phyloP scores from a whole-genome alignment of 1,140 invertebrate genomes.

The Heliconius eleuchia region DNA sequence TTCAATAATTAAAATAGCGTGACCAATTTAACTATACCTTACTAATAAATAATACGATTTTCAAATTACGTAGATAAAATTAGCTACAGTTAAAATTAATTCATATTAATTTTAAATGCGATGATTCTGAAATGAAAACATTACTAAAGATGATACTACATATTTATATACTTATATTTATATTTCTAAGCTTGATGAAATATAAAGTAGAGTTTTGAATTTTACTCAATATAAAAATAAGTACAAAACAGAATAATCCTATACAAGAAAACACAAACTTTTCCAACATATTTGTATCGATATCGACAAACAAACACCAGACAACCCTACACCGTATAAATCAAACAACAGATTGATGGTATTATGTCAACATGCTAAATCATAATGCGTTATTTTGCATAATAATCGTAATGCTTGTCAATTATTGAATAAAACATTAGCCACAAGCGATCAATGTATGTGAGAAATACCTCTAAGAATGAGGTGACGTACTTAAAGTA shows the following conservation, averaged over 20 bases:
- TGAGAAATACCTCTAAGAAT: slow-evolving; percentile 49
- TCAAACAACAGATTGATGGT: slow-evolving; percentile 74
- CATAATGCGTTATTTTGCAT: slow-evolving; percentile 71
- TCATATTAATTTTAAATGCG: neutral
- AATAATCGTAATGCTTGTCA: slow-evolving; percentile 70
- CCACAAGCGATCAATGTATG: slow-evolving; percentile 55
- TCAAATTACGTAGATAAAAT: neutral
- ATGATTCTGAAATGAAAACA: neutral
- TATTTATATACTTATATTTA: neutral
- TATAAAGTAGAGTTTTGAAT: no score
- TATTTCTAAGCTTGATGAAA: no score
- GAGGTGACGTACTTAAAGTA: slow-evolving; percentile 40
- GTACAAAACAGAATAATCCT: no score
- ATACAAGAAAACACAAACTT: neutral
- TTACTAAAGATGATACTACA: neutral
- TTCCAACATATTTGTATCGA: neutral
- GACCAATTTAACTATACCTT: neutral
- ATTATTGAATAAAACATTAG: slow-evolving; percentile 75
- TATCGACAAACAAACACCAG: slow-evolving; percentile 41
- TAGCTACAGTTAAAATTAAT: neutral
- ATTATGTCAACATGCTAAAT: slow-evolving; percentile 77
- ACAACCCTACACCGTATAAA: slow-evolving; percentile 57
- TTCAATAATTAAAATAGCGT: slow-evolving; percentile 2
- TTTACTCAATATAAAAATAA: no score
- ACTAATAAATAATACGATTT: neutral